phyloP scores from a whole-genome alignment of 2,113 vertebrate genomes.

The Paraplagusia blochii region DNA sequence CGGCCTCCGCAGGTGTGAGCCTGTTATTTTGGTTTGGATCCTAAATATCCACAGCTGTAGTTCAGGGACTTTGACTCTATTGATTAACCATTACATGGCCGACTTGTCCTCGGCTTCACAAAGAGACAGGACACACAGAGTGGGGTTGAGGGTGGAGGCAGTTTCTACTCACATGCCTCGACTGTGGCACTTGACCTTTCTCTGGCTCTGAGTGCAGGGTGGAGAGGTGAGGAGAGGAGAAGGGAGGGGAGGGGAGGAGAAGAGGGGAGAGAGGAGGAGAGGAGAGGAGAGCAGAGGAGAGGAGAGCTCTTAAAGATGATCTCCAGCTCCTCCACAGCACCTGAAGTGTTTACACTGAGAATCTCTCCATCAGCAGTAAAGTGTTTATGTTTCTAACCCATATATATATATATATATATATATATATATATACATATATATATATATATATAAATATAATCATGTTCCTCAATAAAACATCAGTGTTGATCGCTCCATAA shows the following conservation, averaged over 20 bases:
- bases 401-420: not conserved
- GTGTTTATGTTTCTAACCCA: constrained; percentile 12
- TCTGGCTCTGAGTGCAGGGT: constrained; percentile 14
- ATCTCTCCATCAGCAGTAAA: constrained; percentile 28
- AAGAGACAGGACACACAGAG: constrained; percentile 42
- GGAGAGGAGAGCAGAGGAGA: no score
- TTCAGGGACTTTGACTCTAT: constrained; percentile 56
- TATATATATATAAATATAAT: no score
- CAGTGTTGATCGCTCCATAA: no score
- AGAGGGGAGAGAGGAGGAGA: no score
- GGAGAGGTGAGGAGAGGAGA: no score
- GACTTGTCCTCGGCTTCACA: constrained; percentile 46
- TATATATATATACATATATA: not conserved
- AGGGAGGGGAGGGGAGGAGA: no score
- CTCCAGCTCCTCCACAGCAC: constrained; percentile 22
- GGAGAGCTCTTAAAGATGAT: constrained; percentile 25
- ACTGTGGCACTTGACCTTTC: constrained; percentile 50
- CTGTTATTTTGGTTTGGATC: constrained; percentile 54
- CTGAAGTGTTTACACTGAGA: constrained; percentile 4
- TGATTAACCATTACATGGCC: constrained; percentile 72
- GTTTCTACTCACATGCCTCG: constrained; percentile 37
- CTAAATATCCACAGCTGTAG: constrained; percentile 53
- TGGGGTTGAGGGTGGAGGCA: constrained; percentile 52
- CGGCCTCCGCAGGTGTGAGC: constrained; percentile 54
- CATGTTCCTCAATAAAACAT: no score